A percentile compares a stretch with the other conserved stretches of the same genome.
phyloP scores from a whole-genome alignment of 2,113 vertebrate genomes.

The Neomonachus schauinslandi region DNA sequence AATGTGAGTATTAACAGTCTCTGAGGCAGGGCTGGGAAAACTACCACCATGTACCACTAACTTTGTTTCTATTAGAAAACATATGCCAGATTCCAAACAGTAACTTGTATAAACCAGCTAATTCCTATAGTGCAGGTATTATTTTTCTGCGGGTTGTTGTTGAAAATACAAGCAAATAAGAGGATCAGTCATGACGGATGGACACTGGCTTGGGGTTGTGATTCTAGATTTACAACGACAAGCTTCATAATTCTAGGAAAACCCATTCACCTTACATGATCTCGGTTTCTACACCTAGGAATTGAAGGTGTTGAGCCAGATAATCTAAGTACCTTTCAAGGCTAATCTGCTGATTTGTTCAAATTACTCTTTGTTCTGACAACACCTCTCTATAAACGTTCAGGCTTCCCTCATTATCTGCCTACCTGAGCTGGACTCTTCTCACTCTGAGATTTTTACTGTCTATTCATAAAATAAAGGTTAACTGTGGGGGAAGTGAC shows the following conservation, averaged over 20 bases:
- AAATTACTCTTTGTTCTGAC: background rate
- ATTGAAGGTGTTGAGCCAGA: background rate
- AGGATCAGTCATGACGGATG: background rate
- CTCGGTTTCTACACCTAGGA: background rate
- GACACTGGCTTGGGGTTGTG: background rate
- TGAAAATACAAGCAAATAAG: conserved; percentile 8
- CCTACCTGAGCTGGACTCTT: background rate
- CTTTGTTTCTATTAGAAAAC: background rate
- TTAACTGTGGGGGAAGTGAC: background rate
- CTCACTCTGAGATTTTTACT: background rate
- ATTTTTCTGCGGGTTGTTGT: background rate
- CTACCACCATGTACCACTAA: background rate
- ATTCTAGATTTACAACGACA: background rate
- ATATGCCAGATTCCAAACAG: background rate
- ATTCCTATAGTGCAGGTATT: background rate
- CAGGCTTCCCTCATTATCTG: background rate
- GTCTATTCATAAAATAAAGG: background rate
- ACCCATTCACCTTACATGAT: background rate
- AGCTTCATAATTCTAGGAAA: background rate
- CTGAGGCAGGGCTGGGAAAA: background rate
- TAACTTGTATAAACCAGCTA: background rate
- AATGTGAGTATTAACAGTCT: background rate
- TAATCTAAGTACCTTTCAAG: background rate
- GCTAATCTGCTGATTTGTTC: background rate
- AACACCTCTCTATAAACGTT: background rate